These are phyloP conservation scores for Echinarachnius parma DNA, from an alignment of 53 echinoderm and acorn worm genomes.

Conservation along the genomic window DNA sequence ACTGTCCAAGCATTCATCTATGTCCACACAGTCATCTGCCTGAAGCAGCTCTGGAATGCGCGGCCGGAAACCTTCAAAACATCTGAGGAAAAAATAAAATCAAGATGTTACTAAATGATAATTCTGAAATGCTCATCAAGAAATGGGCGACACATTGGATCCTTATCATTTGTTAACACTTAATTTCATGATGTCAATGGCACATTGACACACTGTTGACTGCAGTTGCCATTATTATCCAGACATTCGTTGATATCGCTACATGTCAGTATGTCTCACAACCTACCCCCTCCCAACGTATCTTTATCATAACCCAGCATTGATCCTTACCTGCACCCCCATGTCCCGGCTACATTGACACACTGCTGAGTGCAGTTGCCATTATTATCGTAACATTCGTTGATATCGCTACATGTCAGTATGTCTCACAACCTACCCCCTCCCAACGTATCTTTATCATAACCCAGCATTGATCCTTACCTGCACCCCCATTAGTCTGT, in stretches of 20 bases:
- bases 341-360: constrained; percentile 67
- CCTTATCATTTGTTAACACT: no score
- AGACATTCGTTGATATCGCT: constrained; percentile 91
- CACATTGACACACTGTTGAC: constrained; percentile 72
- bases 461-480: no score
- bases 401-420: constrained; percentile 83
- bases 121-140: no score
- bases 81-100: no score
- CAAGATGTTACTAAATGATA: no score
- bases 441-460: no score
- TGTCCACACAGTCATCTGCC: constrained; percentile 57
- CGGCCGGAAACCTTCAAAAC: constrained; percentile 73
- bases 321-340: constrained; percentile 83
- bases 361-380: constrained; percentile 80
- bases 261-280: constrained; percentile 78
- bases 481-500: no score
- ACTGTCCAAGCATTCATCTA: constrained; percentile 67
- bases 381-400: constrained; percentile 76
- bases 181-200: constrained; percentile 66
- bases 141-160: no score
- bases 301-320: neutral
- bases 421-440: no score
- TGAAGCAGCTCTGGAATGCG: constrained; percentile 64
- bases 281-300: no score
- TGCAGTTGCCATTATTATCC: constrained; percentile 67